Percentiles rank a stretch among this genome's conserved stretches.
phyloP scores from a whole-genome alignment of 2,113 vertebrate genomes.

The Muntiacus muntjak region DNA sequence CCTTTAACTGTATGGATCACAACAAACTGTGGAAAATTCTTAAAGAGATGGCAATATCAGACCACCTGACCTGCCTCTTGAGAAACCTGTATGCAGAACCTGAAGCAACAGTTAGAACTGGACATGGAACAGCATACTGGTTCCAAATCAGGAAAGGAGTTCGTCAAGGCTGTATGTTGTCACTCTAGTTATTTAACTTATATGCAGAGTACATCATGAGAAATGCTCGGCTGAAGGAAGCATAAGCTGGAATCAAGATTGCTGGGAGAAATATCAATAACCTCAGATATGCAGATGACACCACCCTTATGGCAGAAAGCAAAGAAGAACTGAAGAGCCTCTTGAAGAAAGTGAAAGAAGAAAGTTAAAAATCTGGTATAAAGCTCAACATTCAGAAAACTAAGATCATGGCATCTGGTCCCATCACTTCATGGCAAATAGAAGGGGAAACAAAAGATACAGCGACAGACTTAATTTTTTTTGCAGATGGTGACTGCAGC shows the following conservation, averaged over 20 bases:
- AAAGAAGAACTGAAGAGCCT: background rate
- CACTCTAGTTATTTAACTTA: background rate
- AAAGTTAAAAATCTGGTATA: background rate
- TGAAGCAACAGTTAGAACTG: background rate
- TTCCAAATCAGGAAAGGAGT: background rate
- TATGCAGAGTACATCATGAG: background rate
- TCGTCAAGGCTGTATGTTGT: background rate
- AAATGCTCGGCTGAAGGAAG: background rate
- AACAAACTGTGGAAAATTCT: background rate
- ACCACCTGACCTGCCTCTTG: background rate
- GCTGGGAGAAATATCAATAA: background rate
- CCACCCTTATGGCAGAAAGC: background rate
- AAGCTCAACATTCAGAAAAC: background rate
- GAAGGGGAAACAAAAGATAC: background rate
- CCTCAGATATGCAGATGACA: background rate
- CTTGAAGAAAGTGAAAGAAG: background rate
- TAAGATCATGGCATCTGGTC: background rate
- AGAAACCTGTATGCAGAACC: background rate
- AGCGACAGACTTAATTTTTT: background rate
- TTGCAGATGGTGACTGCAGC: background rate
- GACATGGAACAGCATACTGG: rapidly evolving
- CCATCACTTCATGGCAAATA: background rate
- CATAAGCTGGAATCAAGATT: background rate
- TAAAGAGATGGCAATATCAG: background rate
- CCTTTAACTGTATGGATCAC: background rate